A percentile compares a stretch with the other conserved stretches of the same genome.
These are phyloP conservation scores for Saimiri boliviensis DNA, from an alignment of 2,113 vertebrate genomes.

Conservation along the genomic window DNA sequence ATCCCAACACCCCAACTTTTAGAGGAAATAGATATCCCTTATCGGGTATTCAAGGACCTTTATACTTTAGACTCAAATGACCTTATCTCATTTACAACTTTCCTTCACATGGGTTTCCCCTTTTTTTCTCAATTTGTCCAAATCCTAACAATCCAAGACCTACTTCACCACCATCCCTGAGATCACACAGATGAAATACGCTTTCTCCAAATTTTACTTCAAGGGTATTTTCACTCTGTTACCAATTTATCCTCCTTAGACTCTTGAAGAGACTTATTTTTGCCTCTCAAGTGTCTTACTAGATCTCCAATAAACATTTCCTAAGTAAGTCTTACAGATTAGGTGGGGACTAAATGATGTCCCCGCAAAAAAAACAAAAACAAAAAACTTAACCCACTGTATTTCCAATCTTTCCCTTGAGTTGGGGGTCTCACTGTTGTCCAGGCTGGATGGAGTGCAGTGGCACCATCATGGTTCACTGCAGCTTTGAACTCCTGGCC, in stretches of 20 bases:
- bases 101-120: neutral
- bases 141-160: neutral
- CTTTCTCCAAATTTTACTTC: neutral
- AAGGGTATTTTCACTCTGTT: neutral
- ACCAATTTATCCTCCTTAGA: neutral
- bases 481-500: neutral
- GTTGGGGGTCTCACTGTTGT: too few relatives aligned
- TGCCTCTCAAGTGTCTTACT: neutral
- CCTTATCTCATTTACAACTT: neutral
- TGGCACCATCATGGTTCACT: neutral
- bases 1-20: neutral
- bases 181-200: neutral
- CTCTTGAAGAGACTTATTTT: neutral
- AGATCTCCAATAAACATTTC: neutral
- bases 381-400: too few relatives aligned
- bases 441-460: too few relatives aligned
- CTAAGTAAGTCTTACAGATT: neutral
- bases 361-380: neutral
- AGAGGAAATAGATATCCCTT: neutral
- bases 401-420: neutral
- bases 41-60: neutral
- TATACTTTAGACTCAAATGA: neutral
- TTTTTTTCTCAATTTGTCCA: neutral
- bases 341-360: neutral
- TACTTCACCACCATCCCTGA: neutral